These are phyloP conservation scores for Chlamydotis undulata DNA, from an alignment of 2,113 vertebrate species.

Conservation along the genomic window DNA sequence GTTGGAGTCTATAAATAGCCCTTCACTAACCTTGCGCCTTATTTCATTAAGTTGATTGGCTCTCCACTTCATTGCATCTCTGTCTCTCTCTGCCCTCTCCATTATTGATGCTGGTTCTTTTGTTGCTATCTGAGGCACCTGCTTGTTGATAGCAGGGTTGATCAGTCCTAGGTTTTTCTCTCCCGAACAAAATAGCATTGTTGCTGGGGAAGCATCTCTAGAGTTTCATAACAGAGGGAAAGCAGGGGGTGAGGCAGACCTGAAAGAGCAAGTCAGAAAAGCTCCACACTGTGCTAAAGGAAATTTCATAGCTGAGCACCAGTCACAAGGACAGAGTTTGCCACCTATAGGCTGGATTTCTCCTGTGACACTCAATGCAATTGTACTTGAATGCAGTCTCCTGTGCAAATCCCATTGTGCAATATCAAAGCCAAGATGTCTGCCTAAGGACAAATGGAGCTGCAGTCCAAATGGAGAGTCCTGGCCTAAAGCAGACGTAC, in stretches of 20 bases:
- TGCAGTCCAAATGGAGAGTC: not conserved
- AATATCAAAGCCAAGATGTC: not conserved
- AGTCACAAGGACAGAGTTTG: not conserved
- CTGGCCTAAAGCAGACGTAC: not conserved
- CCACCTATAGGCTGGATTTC: not conserved
- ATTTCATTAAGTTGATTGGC: slow-evolving; percentile 53
- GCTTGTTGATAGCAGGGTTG: not conserved
- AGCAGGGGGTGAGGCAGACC: not conserved
- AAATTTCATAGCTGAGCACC: not conserved
- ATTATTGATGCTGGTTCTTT: slow-evolving; percentile 42
- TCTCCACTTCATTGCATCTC: slow-evolving; percentile 20
- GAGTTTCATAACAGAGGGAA: not conserved
- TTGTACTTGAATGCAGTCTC: not conserved
- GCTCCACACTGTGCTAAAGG: not conserved
- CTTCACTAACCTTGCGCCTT: slow-evolving; percentile 26
- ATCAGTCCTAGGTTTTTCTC: not conserved
- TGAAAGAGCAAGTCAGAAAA: not conserved
- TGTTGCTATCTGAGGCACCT: not conserved
- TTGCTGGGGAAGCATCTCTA: not conserved
- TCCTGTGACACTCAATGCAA: rapidly evolving
- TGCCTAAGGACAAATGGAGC: not conserved
- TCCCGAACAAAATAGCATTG: not conserved
- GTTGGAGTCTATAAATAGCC: slow-evolving; percentile 16
- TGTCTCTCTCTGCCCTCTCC: not conserved
- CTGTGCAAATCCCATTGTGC: not conserved